Evolutionary conservation across 2,113 vertebrate genomes (phyloP).

Genomic region (Catharus minimus): DNA sequence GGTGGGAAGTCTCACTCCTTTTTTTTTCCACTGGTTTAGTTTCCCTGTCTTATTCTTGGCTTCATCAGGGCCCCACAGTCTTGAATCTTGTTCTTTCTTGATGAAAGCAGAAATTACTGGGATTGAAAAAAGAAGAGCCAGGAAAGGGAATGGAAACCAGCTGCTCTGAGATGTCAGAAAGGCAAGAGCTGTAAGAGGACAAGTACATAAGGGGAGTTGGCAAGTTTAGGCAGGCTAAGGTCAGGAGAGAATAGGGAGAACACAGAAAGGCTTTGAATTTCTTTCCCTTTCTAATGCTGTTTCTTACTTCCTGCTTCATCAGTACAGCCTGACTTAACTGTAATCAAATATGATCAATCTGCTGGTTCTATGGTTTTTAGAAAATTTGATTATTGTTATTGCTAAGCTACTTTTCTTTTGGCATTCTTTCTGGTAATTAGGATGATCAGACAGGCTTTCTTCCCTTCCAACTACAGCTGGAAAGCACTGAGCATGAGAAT

Average conservation of each 20-base stretch:
- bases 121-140: conserved; percentile 44
- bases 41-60: neutral
- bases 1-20: neutral
- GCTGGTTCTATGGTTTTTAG: neutral
- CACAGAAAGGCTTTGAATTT: neutral
- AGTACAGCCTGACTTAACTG: neutral
- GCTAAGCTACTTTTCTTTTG: neutral
- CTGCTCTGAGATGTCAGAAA: conserved; percentile 44
- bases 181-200: conserved; percentile 1
- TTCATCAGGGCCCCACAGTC: conserved; percentile 14
- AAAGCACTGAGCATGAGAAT: neutral
- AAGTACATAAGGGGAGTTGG: neutral
- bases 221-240: conserved; percentile 4
- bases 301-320: neutral
- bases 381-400: neutral
- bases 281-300: neutral
- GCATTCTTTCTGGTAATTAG: neutral
- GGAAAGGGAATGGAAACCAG: conserved; percentile 54
- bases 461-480: neutral
- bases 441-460: neutral
- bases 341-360: neutral
- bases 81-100: conserved; percentile 13
- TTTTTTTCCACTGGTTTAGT: neutral
- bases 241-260: neutral
- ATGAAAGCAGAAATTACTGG: conserved; percentile 37